These are phyloP conservation scores for Cosmopolites sordidus DNA, from an alignment of 2,888 invertebrate genomes.

Conservation along the genomic window DNA sequence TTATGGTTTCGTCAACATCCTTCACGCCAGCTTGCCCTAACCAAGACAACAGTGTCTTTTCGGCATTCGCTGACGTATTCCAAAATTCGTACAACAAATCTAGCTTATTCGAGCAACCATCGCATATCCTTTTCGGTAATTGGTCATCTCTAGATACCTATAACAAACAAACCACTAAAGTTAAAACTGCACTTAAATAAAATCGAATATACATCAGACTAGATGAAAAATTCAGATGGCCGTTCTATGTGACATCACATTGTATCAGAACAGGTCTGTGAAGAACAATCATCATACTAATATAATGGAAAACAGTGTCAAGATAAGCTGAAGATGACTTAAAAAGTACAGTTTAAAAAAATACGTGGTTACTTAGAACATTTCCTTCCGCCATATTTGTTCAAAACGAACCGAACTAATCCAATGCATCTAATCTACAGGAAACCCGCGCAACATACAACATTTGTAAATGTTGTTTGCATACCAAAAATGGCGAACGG, in stretches of 20 bases:
- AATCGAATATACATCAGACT: too few relatives aligned
- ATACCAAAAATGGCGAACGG: too few relatives aligned
- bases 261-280: conserved; percentile 29
- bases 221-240: conserved; percentile 22
- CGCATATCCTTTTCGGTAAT: conserved; percentile 68
- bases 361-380: too few relatives aligned
- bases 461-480: too few relatives aligned
- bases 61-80: conserved; percentile 63
- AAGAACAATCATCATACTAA: conserved; percentile 28
- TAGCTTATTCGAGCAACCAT: conserved; percentile 66
- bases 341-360: too few relatives aligned
- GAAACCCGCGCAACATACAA: too few relatives aligned
- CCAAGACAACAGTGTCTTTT: conserved; percentile 51
- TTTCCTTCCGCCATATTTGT: too few relatives aligned
- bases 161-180: conserved; percentile 29
- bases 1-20: conserved; percentile 19
- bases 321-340: background rate
- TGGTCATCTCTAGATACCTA: conserved; percentile 64
- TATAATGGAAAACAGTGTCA: background rate
- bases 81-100: conserved; percentile 69
- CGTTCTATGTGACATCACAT: conserved; percentile 26
- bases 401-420: too few relatives aligned
- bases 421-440: too few relatives aligned
- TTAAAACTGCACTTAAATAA: too few relatives aligned
- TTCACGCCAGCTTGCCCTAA: conserved; percentile 36